Evolutionary conservation across 1,140 invertebrate species (phyloP), one percentile per base, ranked within the genome.

Genomic region (Agraylea sexmaculata): DNA sequence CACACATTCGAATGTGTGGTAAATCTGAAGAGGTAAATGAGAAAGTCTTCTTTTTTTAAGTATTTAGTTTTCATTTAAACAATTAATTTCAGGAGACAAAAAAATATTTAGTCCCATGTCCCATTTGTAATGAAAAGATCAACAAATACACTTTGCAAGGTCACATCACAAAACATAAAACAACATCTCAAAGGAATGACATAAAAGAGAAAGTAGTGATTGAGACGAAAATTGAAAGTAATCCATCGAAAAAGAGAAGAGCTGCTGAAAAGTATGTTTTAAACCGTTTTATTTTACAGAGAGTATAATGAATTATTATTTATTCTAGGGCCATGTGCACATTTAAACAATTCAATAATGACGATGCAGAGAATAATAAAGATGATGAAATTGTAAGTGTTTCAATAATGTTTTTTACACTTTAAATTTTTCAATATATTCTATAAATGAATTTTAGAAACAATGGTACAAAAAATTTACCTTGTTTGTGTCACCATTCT

Each of bases 1-100:
- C 76, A 1, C 79, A 82, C 53, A 57, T 73, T 18, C 55, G 65
- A 18, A 64, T 69, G 42, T 82, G 78, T 53, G 68, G 69, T 18
- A 77, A 73, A 58, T 55, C 64, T 3, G 62, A 67, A 15, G 60
- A 69, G 53, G 73, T 74, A 54, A 50, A 43, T 46, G 50, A 39
- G 53, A 42, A 47, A 42, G 46, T 40, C 28, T 30, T 45, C 16
- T 28, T 40, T 29, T 45, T 20, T 37, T 37, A 40, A 37, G 40
- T 35, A 29, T 38, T 45, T 30, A 25, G 35, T 43, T 35, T 37
- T 17, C 21, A 42, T 25, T 44, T 25, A n/a, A 15, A 42, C 16
- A 23, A 20, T 15, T 22, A 44, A 23, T 53, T 54, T 15, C 45
- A 74, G 66, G 74, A 78, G 55, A 60, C 56, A 12, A 56, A 68